Evolutionary conservation across 2,113 vertebrate genomes (phyloP), one percentile per base, ranked within the genome.

Genomic region (Saccopteryx leptura): DNA sequence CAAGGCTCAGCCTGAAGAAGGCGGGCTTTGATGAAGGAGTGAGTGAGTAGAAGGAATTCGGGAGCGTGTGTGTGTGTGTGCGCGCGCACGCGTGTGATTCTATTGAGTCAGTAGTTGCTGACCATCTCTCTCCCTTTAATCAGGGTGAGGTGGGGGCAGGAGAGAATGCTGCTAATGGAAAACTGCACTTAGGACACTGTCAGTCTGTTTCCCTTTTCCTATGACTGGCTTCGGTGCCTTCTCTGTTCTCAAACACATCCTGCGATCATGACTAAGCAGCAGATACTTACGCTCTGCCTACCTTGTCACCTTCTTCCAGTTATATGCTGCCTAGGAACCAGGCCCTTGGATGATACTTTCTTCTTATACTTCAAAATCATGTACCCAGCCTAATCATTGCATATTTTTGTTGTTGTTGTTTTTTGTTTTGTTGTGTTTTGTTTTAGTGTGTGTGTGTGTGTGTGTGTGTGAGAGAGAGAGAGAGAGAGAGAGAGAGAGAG

Each of bases 201-300:
- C 61, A 58, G 23, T 14, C 61, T 72, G 33, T 69, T 46, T 26
- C 24, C 68, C 46, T 26, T 63, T 60, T 80, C 63, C 33, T 72
- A n/a, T 46, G 26, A 28, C 39, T 82, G 78, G 3, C 71, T 90
- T 76, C 12, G 17, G 60, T 52, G 5, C 48, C 52, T 78, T 54
- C 54, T 52, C 26, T 50, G 56, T 61, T 78, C 61, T 88, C 58
- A 9, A 1, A 11, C 0, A 2, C 15, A 69, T 63, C 56, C n/a
- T 68, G 3, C 10, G 13, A 8, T 5, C 39, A 11, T 9, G 23
- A 76, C 31, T 11, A 76, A 65, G 52, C 72, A 72, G 2, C 14
- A 75, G 65, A 21, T 6, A 9, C 17, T 4, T 15, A 6, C 2
- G 31, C 48, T 50, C 60, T 5, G 1, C 9, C 1, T 28, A 1